Evolutionary conservation across 2,888 invertebrate genomes (phyloP).

Genomic region (Erebia epiphron): DNA sequence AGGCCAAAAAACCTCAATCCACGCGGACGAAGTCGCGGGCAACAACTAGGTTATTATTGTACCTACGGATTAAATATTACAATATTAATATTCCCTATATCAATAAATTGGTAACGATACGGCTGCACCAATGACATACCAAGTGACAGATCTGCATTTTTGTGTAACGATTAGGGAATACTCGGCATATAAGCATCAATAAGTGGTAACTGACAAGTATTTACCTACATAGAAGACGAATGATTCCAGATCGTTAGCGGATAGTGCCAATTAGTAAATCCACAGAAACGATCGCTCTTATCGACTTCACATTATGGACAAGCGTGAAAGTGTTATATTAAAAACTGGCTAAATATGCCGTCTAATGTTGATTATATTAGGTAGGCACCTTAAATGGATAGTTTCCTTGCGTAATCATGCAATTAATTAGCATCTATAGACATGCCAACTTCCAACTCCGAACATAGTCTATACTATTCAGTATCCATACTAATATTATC

Average conservation of each 20-base stretch:
- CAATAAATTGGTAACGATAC: no score
- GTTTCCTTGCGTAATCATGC: slow-evolving; percentile 26
- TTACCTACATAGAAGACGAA: slow-evolving; percentile 40
- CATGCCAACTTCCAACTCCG: background rate
- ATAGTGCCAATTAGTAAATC: slow-evolving; percentile 54
- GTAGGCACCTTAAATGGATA: slow-evolving; percentile 34
- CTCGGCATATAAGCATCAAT: slow-evolving; percentile 29
- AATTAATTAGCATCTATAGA: background rate
- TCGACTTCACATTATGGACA: slow-evolving; percentile 42
- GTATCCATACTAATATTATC: no score
- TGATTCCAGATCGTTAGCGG: slow-evolving; percentile 47
- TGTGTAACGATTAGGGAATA: background rate
- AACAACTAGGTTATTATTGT: no score
- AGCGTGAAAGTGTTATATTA: slow-evolving; percentile 49
- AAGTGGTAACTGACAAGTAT: slow-evolving; percentile 42
- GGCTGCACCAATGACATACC: no score
- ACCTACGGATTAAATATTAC: no score
- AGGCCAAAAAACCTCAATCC: no score
- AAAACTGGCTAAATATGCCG: slow-evolving; percentile 40
- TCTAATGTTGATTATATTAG: slow-evolving; percentile 36
- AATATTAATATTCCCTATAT: no score
- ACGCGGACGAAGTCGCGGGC: no score
- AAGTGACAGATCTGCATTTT: no score
- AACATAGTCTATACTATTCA: background rate
- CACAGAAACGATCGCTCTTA: slow-evolving; percentile 49